These are phyloP conservation scores for Epinephelus moara DNA, from an alignment of 2,113 vertebrate species.

Conservation along the genomic window DNA sequence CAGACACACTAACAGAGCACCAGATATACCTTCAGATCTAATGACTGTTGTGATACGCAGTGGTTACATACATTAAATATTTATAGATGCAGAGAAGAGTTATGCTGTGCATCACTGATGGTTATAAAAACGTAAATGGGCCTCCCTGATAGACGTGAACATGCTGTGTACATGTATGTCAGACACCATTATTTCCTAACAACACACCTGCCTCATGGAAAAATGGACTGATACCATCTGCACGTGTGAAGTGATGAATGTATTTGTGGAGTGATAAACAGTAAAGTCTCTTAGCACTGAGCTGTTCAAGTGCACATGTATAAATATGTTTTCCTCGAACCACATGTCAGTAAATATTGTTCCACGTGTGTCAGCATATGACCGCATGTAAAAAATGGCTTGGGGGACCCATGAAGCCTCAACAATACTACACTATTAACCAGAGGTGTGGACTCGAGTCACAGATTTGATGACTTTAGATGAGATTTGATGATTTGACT, in stretches of 20 bases:
- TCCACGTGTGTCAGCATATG: neutral
- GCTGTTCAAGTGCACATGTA: too few relatives aligned
- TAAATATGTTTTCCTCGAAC: too few relatives aligned
- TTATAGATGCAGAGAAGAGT: too few relatives aligned
- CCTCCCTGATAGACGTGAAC: too few relatives aligned
- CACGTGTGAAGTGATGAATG: neutral
- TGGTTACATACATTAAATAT: neutral
- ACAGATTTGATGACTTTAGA: too few relatives aligned
- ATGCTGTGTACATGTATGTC: too few relatives aligned
- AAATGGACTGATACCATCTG: too few relatives aligned
- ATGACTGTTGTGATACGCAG: neutral
- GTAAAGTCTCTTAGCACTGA: too few relatives aligned
- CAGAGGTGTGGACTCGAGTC: too few relatives aligned
- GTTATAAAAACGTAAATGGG: neutral
- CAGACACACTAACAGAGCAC: neutral
- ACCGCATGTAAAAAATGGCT: neutral
- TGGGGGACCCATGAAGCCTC: neutral
- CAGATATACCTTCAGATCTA: neutral
- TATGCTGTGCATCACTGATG: neutral
- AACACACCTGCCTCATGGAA: too few relatives aligned
- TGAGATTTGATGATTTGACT: too few relatives aligned
- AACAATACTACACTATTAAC: neutral
- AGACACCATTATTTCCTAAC: too few relatives aligned
- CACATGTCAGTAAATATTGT: neutral
- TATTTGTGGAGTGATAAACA: neutral